Evolutionary conservation across 35 echinoderm and acorn worm genomes (phyloP).

Genomic region (Lytechinus pictus): DNA sequence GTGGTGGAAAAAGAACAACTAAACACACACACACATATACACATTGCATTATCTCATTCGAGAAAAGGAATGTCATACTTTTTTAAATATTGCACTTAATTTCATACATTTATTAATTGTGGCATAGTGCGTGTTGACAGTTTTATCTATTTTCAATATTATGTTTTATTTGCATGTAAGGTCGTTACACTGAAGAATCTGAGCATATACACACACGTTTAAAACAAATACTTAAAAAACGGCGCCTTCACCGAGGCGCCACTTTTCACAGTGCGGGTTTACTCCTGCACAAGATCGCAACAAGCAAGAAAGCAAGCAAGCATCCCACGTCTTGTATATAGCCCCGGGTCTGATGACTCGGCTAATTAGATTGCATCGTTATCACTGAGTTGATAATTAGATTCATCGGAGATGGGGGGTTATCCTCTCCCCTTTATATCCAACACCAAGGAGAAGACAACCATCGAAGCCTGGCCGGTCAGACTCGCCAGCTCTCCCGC

Average conservation of each 20-base stretch:
- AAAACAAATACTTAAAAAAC: background rate
- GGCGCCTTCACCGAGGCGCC: background rate
- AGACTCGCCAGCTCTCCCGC: background rate
- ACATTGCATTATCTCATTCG: too few relatives aligned
- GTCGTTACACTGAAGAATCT: too few relatives aligned
- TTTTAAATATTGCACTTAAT: too few relatives aligned
- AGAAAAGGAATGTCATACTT: too few relatives aligned
- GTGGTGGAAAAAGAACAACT: too few relatives aligned
- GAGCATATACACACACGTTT: background rate
- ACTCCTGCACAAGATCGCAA: background rate
- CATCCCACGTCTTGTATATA: constrained; percentile 37
- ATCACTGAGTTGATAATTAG: constrained; percentile 41
- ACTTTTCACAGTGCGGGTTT: background rate
- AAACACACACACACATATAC: too few relatives aligned
- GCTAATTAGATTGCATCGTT: constrained; percentile 45
- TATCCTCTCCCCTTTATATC: background rate
- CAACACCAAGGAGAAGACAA: background rate
- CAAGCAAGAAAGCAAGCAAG: background rate
- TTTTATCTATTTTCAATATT: too few relatives aligned
- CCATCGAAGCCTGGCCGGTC: background rate
- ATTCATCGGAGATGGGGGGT: constrained; percentile 32
- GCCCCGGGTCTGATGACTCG: constrained; percentile 11
- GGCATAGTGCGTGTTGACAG: too few relatives aligned
- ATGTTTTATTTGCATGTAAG: too few relatives aligned
- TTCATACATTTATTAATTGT: too few relatives aligned